Base-by-base conservation (phyloP, 2,113 vertebrate species). In the Columbina picui region DNA sequence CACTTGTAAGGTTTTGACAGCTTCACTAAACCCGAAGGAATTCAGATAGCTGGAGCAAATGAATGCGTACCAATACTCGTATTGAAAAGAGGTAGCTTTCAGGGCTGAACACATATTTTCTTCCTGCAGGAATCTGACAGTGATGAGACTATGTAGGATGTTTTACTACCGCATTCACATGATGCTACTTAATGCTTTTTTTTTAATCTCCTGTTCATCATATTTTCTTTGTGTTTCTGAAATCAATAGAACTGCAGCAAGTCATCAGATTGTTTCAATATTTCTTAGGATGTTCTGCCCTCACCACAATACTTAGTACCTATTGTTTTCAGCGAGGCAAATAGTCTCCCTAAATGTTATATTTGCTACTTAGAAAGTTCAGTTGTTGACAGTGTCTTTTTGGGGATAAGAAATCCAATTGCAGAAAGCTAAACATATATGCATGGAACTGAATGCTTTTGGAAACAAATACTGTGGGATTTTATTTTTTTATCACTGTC, bases 1-100 rank as follows among this genome's bases (percentile, higher is more conserved):
- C 45, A 91, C 87, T 96, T 95, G 65, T 95, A 96, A 96, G 59
- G 77, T 86, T 97, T 95, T 97, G 97, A 95, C 96, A 96, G 94
- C 92, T 96, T 96, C 45, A 45, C 75, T 77, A 97, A 95, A 84
- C 93, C 74, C 97, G 68, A 53, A 89, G 94, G 96, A 96, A 94
- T 95, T 95, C 76, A 87, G 91, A 95, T 56, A 83, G 91, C 87
- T 93, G 61, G 38, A 90, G 82, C 56, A 92, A 95, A 92, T 4
- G 43, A 90, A 87, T 87, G 63, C 0, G 1, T 53, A 94, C 76
- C 74, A 63, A 89, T 94, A 43, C n/a, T 68, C 8, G 23, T 63
- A 91, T 52, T 80, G 82, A 94, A 84, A 83, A 10, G 60, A 81
- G 79, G 59, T 10, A 43, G 34, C 67, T 90, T 92, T 76, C 56